phyloP scores from a whole-genome alignment of 2,888 invertebrate genomes.

The Carabus problematicus region DNA sequence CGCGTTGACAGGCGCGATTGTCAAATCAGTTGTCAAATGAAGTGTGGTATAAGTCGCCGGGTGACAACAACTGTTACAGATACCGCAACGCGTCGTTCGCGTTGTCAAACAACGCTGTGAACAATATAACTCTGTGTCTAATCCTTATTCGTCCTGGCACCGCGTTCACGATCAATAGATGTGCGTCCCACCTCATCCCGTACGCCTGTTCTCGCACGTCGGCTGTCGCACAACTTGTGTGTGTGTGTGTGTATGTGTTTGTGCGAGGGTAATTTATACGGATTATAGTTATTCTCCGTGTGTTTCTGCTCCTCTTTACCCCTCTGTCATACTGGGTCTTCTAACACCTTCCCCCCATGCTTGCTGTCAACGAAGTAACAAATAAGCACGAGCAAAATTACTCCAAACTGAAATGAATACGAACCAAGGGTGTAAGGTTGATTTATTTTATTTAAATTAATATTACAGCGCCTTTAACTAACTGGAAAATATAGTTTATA shows the following conservation, averaged over 20 bases:
- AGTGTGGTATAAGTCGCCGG: constrained; percentile 12
- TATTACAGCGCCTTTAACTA: neutral
- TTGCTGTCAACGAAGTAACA: constrained; percentile 18
- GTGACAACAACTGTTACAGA: constrained; percentile 13
- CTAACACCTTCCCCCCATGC: neutral
- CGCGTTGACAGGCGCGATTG: constrained; percentile 12
- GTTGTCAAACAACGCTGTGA: neutral
- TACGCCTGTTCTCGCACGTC: constrained; percentile 9
- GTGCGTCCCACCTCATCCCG: neutral
- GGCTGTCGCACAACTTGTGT: neutral
- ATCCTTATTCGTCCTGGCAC: no score
- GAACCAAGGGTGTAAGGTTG: constrained; percentile 1
- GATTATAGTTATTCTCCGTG: constrained; percentile 39
- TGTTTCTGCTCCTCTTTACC: constrained; percentile 14
- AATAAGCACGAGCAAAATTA: constrained; percentile 11
- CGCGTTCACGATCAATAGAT: constrained; percentile 10
- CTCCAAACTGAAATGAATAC: neutral
- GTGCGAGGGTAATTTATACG: constrained; percentile 40
- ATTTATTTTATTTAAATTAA: neutral
- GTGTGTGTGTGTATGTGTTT: constrained; percentile 28
- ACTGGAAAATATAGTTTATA: constrained; percentile 20
- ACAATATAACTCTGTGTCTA: no score
- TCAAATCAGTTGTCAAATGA: constrained; percentile 21
- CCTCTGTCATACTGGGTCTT: neutral
- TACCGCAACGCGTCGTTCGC: constrained; percentile 2